These are phyloP conservation scores for Hyperoplus lanceolatus DNA, from an alignment of 2,797 vertebrate genomes.

Conservation along the genomic window DNA sequence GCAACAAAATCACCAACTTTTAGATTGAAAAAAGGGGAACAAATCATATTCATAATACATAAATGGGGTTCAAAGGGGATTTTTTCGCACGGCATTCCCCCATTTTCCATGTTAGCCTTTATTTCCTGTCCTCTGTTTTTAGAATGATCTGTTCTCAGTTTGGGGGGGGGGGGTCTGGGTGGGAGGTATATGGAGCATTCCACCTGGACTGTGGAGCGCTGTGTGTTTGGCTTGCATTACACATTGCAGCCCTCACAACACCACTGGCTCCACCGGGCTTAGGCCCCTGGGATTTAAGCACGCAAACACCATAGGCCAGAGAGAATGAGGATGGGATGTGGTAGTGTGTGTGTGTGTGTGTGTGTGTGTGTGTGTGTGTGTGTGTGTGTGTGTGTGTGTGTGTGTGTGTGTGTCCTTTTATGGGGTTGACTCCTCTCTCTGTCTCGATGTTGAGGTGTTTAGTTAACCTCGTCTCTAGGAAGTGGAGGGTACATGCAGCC, in stretches of 20 bases:
- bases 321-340: conserved; percentile 54
- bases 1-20: background rate
- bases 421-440: conserved; percentile 52
- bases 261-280: conserved; percentile 82
- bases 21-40: too few relatives aligned
- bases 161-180: conserved; percentile 50
- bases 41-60: background rate
- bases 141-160: conserved; percentile 53
- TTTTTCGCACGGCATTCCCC: background rate
- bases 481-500: conserved; percentile 50
- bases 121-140: conserved; percentile 56
- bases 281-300: conserved; percentile 72
- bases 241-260: conserved; percentile 74
- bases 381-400: conserved; percentile 22
- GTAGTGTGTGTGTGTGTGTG: conserved; percentile 21
- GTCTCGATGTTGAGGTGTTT: conserved; percentile 63
- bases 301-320: conserved; percentile 58
- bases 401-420: conserved; percentile 53
- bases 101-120: conserved; percentile 4
- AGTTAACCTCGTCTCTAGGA: conserved; percentile 71
- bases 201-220: conserved; percentile 75
- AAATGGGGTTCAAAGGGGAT: background rate
- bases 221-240: conserved; percentile 84
- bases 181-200: conserved; percentile 69
- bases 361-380: conserved; percentile 23